phyloP scores from a whole-genome alignment of 2,797 vertebrate species.

The Falco concolor region DNA sequence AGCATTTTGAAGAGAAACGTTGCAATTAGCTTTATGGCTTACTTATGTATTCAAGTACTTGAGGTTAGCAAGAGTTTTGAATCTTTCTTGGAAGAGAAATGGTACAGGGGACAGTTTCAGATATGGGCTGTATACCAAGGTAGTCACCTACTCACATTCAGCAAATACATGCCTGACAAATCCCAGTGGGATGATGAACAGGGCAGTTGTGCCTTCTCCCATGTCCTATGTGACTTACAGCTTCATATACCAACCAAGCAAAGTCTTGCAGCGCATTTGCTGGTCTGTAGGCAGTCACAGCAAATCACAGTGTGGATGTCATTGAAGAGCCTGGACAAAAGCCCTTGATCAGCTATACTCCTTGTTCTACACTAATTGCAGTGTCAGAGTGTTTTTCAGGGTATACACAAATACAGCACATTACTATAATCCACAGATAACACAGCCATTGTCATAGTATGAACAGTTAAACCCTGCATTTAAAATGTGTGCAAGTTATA shows the following conservation, averaged over 20 bases:
- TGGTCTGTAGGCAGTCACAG: background rate
- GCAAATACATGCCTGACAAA: background rate
- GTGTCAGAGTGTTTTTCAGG: slow-evolving; percentile 16
- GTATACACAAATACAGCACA: background rate
- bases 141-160: background rate
- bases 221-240: background rate
- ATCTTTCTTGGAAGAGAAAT: background rate
- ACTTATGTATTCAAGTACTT: background rate
- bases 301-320: slow-evolving; percentile 25
- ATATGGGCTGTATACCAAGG: background rate
- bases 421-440: background rate
- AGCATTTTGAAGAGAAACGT: background rate
- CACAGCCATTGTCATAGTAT: background rate
- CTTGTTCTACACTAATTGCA: slow-evolving; percentile 32
- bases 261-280: background rate
- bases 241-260: background rate
- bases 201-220: background rate
- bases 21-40: background rate
- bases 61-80: background rate
- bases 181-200: background rate
- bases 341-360: slow-evolving; percentile 5
- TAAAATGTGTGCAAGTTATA: background rate
- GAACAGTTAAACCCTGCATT: slow-evolving; percentile 1
- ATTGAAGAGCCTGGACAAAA: slow-evolving; percentile 23
- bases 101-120: background rate